phyloP scores from a whole-genome alignment of 1,140 invertebrate species.

The Piezodorus guildinii region DNA sequence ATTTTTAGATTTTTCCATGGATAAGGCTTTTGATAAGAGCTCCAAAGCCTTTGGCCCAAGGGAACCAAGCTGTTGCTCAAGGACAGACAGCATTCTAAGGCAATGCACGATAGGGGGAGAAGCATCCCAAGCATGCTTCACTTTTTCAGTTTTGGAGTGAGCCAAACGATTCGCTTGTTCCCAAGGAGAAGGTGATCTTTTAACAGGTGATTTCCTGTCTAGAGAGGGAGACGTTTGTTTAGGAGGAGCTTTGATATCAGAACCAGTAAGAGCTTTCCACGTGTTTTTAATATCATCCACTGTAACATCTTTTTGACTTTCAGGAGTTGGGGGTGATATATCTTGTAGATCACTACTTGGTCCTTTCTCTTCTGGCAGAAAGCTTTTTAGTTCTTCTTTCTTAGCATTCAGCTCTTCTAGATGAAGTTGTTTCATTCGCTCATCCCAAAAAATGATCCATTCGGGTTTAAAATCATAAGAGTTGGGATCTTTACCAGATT shows the following conservation, averaged over 20 bases:
- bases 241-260: conserved; percentile 26
- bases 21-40: conserved; percentile 56
- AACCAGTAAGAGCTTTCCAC: conserved; percentile 30
- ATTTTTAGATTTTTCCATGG: conserved; percentile 56
- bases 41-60: conserved; percentile 63
- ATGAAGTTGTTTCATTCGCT: conserved; percentile 62
- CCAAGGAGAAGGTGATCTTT: conserved; percentile 29
- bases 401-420: conserved; percentile 47
- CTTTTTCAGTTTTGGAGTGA: not conserved
- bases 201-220: not conserved
- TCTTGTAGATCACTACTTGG: conserved; percentile 18
- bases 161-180: conserved; percentile 21
- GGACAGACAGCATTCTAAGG: conserved; percentile 57
- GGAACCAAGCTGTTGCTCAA: conserved; percentile 68
- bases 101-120: conserved; percentile 46
- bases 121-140: not conserved
- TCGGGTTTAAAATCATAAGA: conserved; percentile 75
- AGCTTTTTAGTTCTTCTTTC: conserved; percentile 43
- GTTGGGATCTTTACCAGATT: conserved; percentile 47
- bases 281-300: conserved; percentile 31
- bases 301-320: conserved; percentile 26
- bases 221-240: conserved; percentile 17
- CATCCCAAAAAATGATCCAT: conserved; percentile 74
- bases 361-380: conserved; percentile 31
- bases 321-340: conserved; percentile 22